Evolutionary conservation across 2,888 invertebrate species (phyloP), one percentile per base, ranked within the genome.

Genomic region (Cantharis lateralis): DNA sequence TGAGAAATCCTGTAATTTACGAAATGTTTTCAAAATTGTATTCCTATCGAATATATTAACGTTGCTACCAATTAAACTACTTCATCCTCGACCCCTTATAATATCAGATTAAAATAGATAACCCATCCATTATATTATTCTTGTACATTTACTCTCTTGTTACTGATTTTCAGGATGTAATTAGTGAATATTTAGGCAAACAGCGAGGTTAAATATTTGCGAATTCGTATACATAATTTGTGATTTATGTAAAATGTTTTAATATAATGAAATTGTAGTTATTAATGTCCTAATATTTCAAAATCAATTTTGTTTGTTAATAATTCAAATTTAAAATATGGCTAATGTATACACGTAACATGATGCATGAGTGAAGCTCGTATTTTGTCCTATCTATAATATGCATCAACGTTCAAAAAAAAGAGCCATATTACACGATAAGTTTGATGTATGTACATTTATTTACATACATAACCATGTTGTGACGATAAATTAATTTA

Each of bases 311-410:
- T 48, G n/a, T 48, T 48, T 48, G 48, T 48, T 48, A 48, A 48
- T 48, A 48, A 48, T 48, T 48, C 48, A 48, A 24, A 62, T 72
- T 18, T 72, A 66, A 72, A 72, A 72, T 72, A 72, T 72, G 73
- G 48, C 16, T 16, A 62, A 68, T 48, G 66, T 66, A 61, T 48
- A 69, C 69, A 48, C n/a, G 62, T 18, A 24, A 74, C 70, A 74
- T 74, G 69, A 70, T 75, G 70, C 71, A 71, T 71, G 75, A 75
- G 75, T 48, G 48, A 63, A 61, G 75, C 75, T 71, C 71, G 62
- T 75, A 75, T 62, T 70, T 75, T 75, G 28, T 62, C 66, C 66
- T 71, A 75, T 75, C 75, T 62, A 64, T 18, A 71, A 71, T 71
- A 61, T 75, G 28, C 71, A 71, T 75, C 75, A 71, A 66, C 70